phyloP scores from a whole-genome alignment of 2,113 vertebrate species.

The Terrapene triunguis region DNA sequence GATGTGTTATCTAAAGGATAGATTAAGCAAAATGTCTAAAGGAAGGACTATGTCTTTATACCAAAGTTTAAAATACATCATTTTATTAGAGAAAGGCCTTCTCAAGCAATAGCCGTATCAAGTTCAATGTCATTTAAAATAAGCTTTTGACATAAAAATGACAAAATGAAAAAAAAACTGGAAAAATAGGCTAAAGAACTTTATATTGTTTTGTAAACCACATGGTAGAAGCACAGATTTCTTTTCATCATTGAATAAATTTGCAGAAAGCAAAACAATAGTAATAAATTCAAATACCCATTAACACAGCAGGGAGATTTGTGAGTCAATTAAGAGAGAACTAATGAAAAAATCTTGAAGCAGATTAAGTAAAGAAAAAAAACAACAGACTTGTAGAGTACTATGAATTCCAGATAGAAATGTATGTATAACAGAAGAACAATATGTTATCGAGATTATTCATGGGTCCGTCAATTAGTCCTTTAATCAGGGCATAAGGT shows the following conservation, averaged over 20 bases:
- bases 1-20: neutral
- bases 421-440: neutral
- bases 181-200: neutral
- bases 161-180: neutral
- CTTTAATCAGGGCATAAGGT: neutral
- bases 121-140: neutral
- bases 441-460: accelerated
- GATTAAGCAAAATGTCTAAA: conserved; percentile 20
- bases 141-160: neutral
- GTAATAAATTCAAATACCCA: neutral
- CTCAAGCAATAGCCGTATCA: neutral
- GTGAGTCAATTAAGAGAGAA: neutral
- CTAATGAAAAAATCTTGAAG: neutral
- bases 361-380: neutral
- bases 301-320: neutral
- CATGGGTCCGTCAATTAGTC: neutral
- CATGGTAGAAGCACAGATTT: neutral
- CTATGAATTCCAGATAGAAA: neutral
- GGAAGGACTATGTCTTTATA: neutral
- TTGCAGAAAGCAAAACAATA: neutral
- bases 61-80: neutral
- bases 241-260: neutral
- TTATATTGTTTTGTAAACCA: neutral
- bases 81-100: neutral
- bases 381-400: neutral